phyloP scores from a whole-genome alignment of 1,140 invertebrate genomes.

The Anadara kagoshimensis region DNA sequence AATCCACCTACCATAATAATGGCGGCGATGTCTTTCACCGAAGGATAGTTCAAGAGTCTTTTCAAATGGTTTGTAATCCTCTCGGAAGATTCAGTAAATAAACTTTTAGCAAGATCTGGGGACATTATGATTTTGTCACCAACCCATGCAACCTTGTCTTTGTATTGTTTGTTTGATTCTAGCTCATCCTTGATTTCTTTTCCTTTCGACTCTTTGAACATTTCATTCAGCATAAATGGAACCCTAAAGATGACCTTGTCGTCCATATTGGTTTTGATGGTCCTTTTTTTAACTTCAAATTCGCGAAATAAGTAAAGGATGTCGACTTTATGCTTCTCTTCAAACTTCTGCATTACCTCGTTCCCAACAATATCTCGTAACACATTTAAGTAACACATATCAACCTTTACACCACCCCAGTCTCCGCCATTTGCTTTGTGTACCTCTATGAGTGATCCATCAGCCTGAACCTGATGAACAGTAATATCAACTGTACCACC shows the following conservation, averaged over 20 bases:
- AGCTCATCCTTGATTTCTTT: constrained; percentile 5
- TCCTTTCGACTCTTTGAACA: not conserved
- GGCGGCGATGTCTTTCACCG: not conserved
- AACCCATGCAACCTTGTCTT: not conserved
- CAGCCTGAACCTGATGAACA: constrained; percentile 23
- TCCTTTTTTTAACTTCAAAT: constrained; percentile 40
- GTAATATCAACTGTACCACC: constrained; percentile 43
- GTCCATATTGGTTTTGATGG: constrained; percentile 9
- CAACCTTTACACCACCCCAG: constrained; percentile 41
- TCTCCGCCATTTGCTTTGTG: constrained; percentile 36
- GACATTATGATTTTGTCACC: constrained; percentile 26
- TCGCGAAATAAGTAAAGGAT: constrained; percentile 26
- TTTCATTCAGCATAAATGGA: not conserved
- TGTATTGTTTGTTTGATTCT: not conserved
- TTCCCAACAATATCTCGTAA: constrained; percentile 23
- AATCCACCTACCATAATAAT: constrained; percentile 44
- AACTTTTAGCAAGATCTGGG: not conserved
- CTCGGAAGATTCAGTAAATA: constrained; percentile 27
- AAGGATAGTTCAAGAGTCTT: not conserved
- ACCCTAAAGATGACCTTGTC: constrained; percentile 13
- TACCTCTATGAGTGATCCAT: constrained; percentile 22
- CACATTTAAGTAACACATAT: too few relatives aligned
- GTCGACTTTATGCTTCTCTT: constrained; percentile 15
- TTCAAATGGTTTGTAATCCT: constrained; percentile 21
- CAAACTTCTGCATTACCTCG: constrained; percentile 18